phyloP scores from a whole-genome alignment of 2,797 vertebrate species.

The Pteronotus mesoamericanus region DNA sequence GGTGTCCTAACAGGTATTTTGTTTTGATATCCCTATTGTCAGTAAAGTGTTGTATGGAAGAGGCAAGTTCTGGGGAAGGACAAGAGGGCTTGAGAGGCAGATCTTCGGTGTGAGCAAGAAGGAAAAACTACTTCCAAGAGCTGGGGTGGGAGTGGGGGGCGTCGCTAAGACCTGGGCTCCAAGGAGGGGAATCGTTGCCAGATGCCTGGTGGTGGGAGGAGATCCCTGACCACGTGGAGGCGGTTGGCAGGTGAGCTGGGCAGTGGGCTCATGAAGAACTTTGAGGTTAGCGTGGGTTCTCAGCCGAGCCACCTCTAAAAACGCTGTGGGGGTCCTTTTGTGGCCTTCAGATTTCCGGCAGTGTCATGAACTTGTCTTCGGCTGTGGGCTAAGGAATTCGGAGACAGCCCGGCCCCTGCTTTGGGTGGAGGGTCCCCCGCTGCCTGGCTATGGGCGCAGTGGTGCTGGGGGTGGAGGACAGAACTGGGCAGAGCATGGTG shows the following conservation, averaged over 20 bases:
- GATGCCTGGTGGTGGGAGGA: not conserved
- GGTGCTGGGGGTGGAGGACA: not conserved
- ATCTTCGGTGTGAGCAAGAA: not conserved
- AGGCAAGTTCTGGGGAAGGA: not conserved
- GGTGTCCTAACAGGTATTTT: not conserved
- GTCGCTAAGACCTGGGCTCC: not conserved
- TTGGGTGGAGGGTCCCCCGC: not conserved
- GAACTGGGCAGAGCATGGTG: not conserved
- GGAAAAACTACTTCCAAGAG: not conserved
- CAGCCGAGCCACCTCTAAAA: not conserved
- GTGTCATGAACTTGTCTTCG: not conserved
- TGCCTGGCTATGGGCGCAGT: not conserved
- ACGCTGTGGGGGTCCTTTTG: not conserved
- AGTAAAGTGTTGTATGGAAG: not conserved
- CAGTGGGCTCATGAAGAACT: not conserved
- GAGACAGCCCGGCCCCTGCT: not conserved
- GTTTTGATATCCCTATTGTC: not conserved
- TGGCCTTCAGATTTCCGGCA: not conserved
- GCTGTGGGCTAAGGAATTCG: not conserved
- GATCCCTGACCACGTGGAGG: not conserved
- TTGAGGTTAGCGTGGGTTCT: not conserved
- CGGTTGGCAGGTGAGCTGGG: not conserved
- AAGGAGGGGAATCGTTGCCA: not conserved
- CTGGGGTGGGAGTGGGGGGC: not conserved
- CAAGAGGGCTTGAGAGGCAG: not conserved